Evolutionary conservation across 2,797 vertebrate species (phyloP), one percentile per base, ranked within the genome.

Genomic region (Euphonia xanthogaster): DNA sequence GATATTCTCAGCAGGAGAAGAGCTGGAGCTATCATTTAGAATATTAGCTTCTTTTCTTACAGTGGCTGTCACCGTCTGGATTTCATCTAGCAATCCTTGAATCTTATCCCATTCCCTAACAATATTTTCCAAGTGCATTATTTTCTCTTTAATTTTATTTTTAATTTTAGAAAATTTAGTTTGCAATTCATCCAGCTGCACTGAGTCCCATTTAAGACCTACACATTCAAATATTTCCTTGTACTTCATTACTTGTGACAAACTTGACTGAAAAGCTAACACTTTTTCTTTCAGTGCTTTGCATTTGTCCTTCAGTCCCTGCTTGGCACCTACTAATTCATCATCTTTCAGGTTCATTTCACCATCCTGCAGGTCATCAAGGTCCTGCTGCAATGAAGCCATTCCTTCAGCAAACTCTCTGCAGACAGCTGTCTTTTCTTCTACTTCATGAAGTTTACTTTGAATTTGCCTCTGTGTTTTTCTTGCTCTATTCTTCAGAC

Each of bases 111-210:
- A 97, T 54, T 98, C 98, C 67, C 30, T 89, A 86, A 96, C 79
- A 92, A 98, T 96, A 27, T 68, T 79, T 63, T 98, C 96, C 73
- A 98, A 91, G 16, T 22, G 45, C 24, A 83, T 94, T 31, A 98
- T 97, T 94, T 97, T 98, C 45, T 78, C 93, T 73, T 98, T 95
- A 40, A 99, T 94, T 74, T 98, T 96, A 61, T 95, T 94, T 91
- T 96, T 93, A 30, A 96, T 94, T 90, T 93, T 90, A 31, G 70
- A 71, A 86, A 95, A 96, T 42, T 97, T 88, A 71, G 62, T 88
- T 70, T 97, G 94, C 75, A 98, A 73, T 33, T 96, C 95, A 51
- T 97, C 88, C 63, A 97, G 87, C 22, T 76, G 93, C 31, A 76
- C 25, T 10, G 77, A 84, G 71, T 98, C 97, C 98, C 98, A 98